Evolutionary conservation across 2,888 invertebrate genomes (phyloP).

Genomic region (Pollenia griseotomentosa): DNA sequence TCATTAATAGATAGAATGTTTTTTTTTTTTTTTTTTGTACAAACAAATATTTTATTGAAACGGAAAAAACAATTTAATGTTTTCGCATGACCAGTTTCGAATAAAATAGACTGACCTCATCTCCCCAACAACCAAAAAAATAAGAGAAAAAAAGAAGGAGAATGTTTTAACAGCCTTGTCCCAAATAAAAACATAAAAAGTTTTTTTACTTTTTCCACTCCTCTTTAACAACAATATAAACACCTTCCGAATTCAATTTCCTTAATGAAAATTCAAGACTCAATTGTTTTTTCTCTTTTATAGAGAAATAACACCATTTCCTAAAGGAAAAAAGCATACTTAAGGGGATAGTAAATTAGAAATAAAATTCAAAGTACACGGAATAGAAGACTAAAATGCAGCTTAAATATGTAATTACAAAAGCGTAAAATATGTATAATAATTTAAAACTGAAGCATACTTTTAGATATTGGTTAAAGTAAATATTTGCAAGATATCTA

Average conservation of each 20-base stretch:
- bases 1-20: conserved; percentile 1
- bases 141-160: not conserved
- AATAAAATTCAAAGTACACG: not conserved
- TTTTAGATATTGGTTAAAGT: too few species aligned
- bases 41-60: conserved; percentile 42
- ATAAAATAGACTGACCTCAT: conserved; percentile 24
- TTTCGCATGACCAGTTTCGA: conserved; percentile 58
- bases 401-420: too few species aligned
- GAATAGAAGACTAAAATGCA: too few species aligned
- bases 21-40: conserved; percentile 22
- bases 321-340: not conserved
- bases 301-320: conserved; percentile 35
- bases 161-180: not conserved
- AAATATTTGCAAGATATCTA: too few species aligned
- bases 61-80: conserved; percentile 57
- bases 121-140: not conserved
- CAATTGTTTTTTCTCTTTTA: conserved; percentile 9
- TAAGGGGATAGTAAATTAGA: not conserved
- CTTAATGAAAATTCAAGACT: conserved; percentile 68
- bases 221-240: conserved; percentile 21
- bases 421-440: too few species aligned
- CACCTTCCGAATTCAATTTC: conserved; percentile 69
- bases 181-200: not conserved
- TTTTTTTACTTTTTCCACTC: conserved; percentile 15
- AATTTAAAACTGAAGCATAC: too few species aligned